Evolutionary conservation across 2,113 vertebrate species (phyloP).

Genomic region (Tursiops truncatus): DNA sequence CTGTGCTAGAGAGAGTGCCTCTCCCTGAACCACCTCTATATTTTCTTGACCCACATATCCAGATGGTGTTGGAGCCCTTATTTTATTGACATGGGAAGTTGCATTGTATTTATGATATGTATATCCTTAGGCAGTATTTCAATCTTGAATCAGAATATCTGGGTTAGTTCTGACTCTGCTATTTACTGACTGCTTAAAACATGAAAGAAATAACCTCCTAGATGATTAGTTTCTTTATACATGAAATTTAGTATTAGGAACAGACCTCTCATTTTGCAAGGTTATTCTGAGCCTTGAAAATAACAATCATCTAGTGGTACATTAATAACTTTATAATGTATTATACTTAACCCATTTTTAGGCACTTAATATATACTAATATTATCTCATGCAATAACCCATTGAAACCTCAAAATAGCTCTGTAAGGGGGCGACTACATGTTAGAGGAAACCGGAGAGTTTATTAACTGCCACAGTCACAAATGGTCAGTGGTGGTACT

Average conservation of each 20-base stretch:
- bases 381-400: not conserved
- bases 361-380: not conserved
- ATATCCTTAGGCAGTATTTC: not conserved
- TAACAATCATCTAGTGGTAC: not conserved
- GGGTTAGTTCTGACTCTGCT: not conserved
- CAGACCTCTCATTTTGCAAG: not conserved
- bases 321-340: not conserved
- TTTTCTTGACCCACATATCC: not conserved
- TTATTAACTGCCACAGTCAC: not conserved
- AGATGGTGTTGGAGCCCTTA: not conserved
- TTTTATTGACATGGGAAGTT: not conserved
- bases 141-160: not conserved
- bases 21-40: not conserved
- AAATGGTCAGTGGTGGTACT: not conserved
- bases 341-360: not conserved
- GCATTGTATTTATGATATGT: not conserved
- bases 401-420: not conserved
- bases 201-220: not conserved
- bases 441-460: not conserved
- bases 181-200: not conserved
- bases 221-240: not conserved
- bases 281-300: conserved; percentile 2
- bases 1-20: not conserved
- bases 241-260: not conserved
- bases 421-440: not conserved